phyloP scores from a whole-genome alignment of 2,797 vertebrate species.

The Poeciliopsis turneri region DNA sequence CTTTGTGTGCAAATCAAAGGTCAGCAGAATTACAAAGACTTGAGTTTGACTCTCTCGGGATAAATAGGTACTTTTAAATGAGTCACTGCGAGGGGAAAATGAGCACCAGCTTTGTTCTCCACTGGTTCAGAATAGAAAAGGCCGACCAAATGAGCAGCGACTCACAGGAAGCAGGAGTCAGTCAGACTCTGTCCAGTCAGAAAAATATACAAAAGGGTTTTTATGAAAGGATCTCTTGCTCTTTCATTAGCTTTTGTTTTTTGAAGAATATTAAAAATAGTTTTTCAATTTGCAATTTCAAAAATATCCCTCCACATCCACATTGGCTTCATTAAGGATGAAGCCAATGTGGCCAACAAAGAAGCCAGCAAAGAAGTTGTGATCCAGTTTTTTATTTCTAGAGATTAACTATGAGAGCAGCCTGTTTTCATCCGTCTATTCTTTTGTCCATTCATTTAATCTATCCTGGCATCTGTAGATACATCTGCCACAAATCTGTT shows the following conservation, averaged over 20 bases:
- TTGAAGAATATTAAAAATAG: background rate
- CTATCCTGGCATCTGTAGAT: background rate
- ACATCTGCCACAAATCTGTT: background rate
- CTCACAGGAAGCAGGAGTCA: background rate
- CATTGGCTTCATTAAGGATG: background rate
- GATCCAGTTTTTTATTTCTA: background rate
- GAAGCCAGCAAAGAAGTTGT: no score
- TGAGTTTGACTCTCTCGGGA: background rate
- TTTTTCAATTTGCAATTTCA: background rate
- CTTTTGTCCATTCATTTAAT: background rate
- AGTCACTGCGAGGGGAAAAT: background rate
- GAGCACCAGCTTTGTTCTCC: background rate
- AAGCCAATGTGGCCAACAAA: no score
- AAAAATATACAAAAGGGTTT: background rate
- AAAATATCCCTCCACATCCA: background rate
- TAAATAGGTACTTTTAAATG: background rate
- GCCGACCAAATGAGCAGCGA: background rate
- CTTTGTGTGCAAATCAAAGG: constrained; percentile 1
- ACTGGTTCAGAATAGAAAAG: background rate
- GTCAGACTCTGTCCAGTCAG: background rate
- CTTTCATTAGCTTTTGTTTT: background rate
- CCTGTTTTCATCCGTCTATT: background rate
- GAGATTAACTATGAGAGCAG: background rate
- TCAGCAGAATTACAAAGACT: constrained; percentile 1
- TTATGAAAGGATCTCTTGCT: background rate